These are phyloP conservation scores for Amblyjoppa fuscipennis DNA, from an alignment of 2,888 invertebrate species.

Conservation along the genomic window DNA sequence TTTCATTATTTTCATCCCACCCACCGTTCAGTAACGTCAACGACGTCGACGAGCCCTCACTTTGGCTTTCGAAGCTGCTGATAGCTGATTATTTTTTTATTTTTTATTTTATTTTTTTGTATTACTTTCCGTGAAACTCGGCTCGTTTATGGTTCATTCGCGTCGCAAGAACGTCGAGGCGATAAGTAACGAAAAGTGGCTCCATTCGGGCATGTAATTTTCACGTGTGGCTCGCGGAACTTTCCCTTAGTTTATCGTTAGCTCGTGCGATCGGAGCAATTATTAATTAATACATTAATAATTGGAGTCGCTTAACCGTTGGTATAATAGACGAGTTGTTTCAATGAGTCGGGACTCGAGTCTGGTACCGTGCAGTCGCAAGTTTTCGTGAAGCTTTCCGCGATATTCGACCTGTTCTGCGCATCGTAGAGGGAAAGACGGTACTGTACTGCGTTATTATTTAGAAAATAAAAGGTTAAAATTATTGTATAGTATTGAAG, in stretches of 20 bases:
- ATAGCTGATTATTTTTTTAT: not conserved
- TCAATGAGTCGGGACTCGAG: slow-evolving; percentile 15
- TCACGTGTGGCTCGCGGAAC: slow-evolving; percentile 20
- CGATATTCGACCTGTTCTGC: not conserved
- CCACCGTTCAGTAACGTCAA: not conserved
- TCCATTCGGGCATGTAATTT: slow-evolving; percentile 51
- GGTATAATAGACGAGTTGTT: slow-evolving; percentile 4
- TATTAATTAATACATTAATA: too few relatives aligned
- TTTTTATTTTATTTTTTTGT: slow-evolving; percentile 3
- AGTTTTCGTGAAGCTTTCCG: not conserved
- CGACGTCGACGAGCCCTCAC: slow-evolving; percentile 28
- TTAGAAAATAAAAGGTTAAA: not conserved
- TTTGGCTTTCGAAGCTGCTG: slow-evolving; percentile 22
- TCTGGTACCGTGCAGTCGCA: slow-evolving; percentile 17
- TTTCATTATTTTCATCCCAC: slow-evolving; percentile 24
- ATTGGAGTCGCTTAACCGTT: slow-evolving; percentile 31
- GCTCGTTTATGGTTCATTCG: slow-evolving; percentile 20
- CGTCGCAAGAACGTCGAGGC: slow-evolving; percentile 16
- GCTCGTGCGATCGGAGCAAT: slow-evolving; percentile 54
- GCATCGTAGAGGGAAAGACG: not conserved
- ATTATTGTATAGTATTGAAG: not conserved
- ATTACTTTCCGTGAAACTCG: slow-evolving; percentile 19
- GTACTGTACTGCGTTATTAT: not conserved
- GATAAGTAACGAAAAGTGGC: slow-evolving; percentile 61
- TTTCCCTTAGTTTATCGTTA: slow-evolving; percentile 32